Percentiles rank a stretch among this genome's conserved stretches.
Evolutionary conservation across 2,888 invertebrate genomes (phyloP).

Genomic region (Pachliopta kotzebuea): DNA sequence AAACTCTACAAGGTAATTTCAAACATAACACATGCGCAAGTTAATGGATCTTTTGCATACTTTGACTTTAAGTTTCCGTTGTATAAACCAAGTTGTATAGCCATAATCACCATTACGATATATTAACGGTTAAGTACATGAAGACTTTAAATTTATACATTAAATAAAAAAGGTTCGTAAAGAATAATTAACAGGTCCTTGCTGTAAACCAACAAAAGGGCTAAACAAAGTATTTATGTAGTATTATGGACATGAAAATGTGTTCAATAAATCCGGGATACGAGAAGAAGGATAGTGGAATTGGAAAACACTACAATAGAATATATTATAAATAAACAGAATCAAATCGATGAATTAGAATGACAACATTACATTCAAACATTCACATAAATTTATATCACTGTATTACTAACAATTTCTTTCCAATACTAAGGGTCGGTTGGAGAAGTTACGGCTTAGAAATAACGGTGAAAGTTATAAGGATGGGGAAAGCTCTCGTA

Average conservation of each 20-base stretch:
- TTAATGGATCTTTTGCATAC: background rate
- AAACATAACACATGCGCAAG: slow-evolving; percentile 4
- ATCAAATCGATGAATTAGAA: slow-evolving; percentile 1
- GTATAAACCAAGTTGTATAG: background rate
- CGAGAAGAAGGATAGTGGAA: background rate
- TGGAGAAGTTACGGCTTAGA: slow-evolving; percentile 69
- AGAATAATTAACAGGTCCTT: too few relatives aligned
- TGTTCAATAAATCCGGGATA: too few relatives aligned
- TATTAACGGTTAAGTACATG: too few relatives aligned
- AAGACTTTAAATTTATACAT: too few relatives aligned
- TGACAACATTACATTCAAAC: slow-evolving; percentile 16
- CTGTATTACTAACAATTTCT: slow-evolving; percentile 29
- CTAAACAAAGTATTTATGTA: too few relatives aligned
- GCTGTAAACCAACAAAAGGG: too few relatives aligned
- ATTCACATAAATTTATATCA: slow-evolving; percentile 27
- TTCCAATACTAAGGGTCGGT: slow-evolving; percentile 37
- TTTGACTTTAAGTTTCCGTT: background rate
- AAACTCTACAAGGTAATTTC: background rate
- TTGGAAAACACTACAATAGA: background rate
- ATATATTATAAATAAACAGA: background rate
- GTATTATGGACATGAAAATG: too few relatives aligned
- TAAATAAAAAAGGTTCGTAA: too few relatives aligned
- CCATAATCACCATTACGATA: too few relatives aligned
- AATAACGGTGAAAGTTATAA: slow-evolving; percentile 76
- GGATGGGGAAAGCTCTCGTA: slow-evolving; percentile 73